Percentiles rank a stretch among this genome's conserved stretches.
These are phyloP conservation scores for Drosophila leonis DNA, from an alignment of 2,888 invertebrate genomes.

Conservation along the genomic window DNA sequence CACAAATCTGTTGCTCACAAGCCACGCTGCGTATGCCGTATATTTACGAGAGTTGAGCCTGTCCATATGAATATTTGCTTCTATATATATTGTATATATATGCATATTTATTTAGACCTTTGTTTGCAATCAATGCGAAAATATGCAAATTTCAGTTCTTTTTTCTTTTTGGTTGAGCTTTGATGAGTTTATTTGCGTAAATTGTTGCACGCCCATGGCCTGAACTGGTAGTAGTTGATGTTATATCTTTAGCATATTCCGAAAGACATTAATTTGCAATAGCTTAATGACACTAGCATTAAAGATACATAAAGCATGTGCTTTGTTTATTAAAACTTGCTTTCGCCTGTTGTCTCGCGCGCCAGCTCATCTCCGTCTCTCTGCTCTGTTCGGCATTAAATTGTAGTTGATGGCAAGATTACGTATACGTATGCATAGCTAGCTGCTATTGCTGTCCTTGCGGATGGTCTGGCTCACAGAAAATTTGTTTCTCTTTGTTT, in stretches of 20 bases:
- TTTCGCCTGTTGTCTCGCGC: background rate
- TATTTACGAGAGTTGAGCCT: background rate
- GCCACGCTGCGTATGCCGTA: constrained; percentile 30
- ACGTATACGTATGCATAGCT: constrained; percentile 7
- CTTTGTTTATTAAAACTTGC: background rate
- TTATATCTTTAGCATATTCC: background rate
- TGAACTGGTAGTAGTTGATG: background rate
- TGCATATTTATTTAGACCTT: constrained; percentile 3
- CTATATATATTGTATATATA: no score
- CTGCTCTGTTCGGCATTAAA: background rate
- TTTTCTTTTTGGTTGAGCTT: background rate
- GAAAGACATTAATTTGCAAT: background rate
- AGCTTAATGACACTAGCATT: background rate
- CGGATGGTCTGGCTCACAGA: background rate
- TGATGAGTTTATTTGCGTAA: constrained; percentile 7
- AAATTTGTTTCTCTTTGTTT: constrained; percentile 44
- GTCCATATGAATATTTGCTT: background rate
- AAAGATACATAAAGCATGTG: background rate
- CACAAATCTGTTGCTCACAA: constrained; percentile 31
- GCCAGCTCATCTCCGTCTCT: background rate
- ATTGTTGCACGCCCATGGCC: background rate
- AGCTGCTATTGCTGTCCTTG: constrained; percentile 16
- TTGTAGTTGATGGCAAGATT: constrained; percentile 16
- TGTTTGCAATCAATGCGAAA: constrained; percentile 7
- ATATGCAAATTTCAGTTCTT: constrained; percentile 4